phyloP scores from a whole-genome alignment of 2,113 vertebrate genomes.

The Microcebus griseorufus region DNA sequence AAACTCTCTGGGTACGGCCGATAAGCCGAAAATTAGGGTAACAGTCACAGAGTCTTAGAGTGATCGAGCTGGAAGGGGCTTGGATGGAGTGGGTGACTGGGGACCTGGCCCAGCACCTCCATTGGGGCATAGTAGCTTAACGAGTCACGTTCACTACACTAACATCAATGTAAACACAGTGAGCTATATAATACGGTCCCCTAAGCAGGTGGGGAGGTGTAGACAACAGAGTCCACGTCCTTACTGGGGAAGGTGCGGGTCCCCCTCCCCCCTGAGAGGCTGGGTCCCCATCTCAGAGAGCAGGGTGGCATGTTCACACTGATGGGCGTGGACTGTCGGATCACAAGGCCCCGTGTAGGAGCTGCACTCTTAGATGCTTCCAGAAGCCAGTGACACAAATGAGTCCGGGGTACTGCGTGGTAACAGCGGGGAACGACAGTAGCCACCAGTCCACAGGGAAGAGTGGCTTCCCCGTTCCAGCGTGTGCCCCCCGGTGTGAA shows the following conservation, averaged over 20 bases:
- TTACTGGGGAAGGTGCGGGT: fast-evolving
- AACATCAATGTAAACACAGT: background rate
- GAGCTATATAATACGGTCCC: background rate
- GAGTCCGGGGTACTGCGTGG: too few relatives aligned
- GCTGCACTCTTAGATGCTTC: background rate
- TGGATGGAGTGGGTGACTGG: background rate
- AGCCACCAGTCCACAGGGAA: fast-evolving
- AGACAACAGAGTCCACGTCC: background rate
- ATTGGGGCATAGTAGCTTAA: background rate
- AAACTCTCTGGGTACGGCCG: background rate
- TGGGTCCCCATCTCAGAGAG: background rate
- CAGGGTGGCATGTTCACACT: background rate
- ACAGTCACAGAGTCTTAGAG: background rate
- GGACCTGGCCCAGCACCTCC: background rate
- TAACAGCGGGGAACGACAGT: background rate
- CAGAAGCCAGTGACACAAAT: background rate
- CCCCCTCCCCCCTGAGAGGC: too few relatives aligned
- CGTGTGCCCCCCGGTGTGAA: background rate
- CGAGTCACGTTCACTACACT: background rate
- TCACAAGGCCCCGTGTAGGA: background rate
- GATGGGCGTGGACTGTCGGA: too few relatives aligned
- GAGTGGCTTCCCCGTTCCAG: fast-evolving
- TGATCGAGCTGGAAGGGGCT: background rate
- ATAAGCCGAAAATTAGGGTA: background rate
- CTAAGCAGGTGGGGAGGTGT: background rate